Evolutionary conservation across 2,113 vertebrate species (phyloP), one percentile per base, ranked within the genome.

Genomic region (Pachyramphus minor): DNA sequence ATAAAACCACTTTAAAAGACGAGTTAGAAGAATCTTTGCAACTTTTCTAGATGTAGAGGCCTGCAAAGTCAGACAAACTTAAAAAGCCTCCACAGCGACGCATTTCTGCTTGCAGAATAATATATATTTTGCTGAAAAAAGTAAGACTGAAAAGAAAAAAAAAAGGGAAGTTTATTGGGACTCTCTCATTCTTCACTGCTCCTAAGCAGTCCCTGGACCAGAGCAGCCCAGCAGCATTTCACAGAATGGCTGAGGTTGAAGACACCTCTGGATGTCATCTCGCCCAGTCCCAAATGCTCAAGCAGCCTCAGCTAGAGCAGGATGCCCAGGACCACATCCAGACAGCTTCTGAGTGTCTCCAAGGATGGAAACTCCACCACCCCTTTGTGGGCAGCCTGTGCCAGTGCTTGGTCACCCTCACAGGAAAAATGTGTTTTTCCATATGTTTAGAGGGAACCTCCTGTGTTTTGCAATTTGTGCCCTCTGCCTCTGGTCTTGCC

Each of bases 1-100:
- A 86, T 89, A 74, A 96, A 96, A 94, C 42, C 42, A 49, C 82
- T 91, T 69, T 94, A 80, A 80, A 91, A 77, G 39, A 71, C 33
- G 45, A 74, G 18, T 81, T 63, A 86, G 60, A 84, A 56, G n/a
- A 90, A 64, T 27, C 15, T 87, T 81, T 64, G 68, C 39, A 92
- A 84, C 5, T 2, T 20, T 21, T 88, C 30, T 84, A 67, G 31
- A 55, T 68, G 56, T 25, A 77, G 55, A 71, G 14, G 55, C 30
- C 59, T 85, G 50, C 47, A 81, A 90, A 94, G 68, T 74, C 74
- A 82, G 52, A 52, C 33, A 77, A 87, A 78, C 33, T 42, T 45
- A 24, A 89, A 83, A 78, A 78, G 11, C 17, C 62, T 74, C 41
- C 23, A 63, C 14, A 47, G 37, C 0, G 12, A 42, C 17, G 59